These are phyloP conservation scores for Phrixothrix hirtus DNA, from an alignment of 2,888 invertebrate species.

Conservation along the genomic window DNA sequence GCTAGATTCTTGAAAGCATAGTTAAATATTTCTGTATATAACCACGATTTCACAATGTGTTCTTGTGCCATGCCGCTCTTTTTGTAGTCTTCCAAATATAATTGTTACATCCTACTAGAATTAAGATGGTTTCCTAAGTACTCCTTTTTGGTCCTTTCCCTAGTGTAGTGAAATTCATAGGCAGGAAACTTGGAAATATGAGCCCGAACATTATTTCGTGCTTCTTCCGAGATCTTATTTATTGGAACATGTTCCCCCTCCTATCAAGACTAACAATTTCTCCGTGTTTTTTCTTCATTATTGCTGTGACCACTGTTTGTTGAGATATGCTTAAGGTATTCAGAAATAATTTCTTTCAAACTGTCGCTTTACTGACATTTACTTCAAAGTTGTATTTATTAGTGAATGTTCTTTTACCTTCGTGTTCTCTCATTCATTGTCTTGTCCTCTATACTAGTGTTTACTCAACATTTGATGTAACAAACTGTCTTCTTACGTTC, in stretches of 20 bases:
- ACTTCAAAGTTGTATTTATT: too few relatives aligned
- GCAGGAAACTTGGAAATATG: constrained; percentile 10
- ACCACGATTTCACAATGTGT: background rate
- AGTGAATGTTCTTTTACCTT: too few relatives aligned
- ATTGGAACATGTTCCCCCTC: constrained; percentile 9
- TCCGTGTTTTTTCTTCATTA: background rate
- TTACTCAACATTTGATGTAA: too few relatives aligned
- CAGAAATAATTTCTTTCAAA: background rate
- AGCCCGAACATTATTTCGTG: background rate
- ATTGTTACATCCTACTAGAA: background rate
- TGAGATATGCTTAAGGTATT: background rate
- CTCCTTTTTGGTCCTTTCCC: constrained; percentile 8
- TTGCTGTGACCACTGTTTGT: background rate
- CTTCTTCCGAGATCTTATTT: constrained; percentile 1
- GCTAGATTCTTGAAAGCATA: background rate
- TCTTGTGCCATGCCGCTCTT: background rate
- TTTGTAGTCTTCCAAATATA: background rate
- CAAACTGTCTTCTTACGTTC: too few relatives aligned
- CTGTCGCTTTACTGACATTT: background rate
- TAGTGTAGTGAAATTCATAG: constrained; percentile 9
- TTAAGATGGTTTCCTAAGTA: constrained; percentile 10
- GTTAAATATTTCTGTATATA: background rate
- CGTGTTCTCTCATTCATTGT: too few relatives aligned
- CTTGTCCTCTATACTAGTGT: too few relatives aligned
- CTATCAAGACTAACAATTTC: constrained; percentile 4